These are phyloP conservation scores for Leptopilina drosophilae DNA, from an alignment of 2,888 invertebrate species.

Conservation along the genomic window DNA sequence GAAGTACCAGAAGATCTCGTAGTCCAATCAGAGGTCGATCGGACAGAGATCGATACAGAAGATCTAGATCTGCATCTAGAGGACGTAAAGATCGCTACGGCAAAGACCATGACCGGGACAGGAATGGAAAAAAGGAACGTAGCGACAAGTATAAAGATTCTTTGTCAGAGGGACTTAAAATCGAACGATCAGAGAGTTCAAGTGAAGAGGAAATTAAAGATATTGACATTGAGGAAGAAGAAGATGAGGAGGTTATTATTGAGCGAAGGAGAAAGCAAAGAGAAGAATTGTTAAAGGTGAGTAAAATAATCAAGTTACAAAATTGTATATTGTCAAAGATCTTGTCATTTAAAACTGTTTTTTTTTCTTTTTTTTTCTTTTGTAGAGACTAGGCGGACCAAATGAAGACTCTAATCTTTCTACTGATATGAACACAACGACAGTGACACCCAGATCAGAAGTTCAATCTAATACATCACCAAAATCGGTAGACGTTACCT, in stretches of 20 bases:
- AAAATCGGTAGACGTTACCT: constrained; percentile 66
- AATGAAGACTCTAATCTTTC: constrained; percentile 80
- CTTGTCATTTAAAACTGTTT: constrained; percentile 34
- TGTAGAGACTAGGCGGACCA: constrained; percentile 79
- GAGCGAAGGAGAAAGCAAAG: constrained; percentile 91
- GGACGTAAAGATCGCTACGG: constrained; percentile 54
- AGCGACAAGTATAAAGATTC: constrained; percentile 85
- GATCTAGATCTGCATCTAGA: constrained; percentile 46
- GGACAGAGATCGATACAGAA: constrained; percentile 45
- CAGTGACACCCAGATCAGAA: constrained; percentile 58
- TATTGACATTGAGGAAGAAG: constrained; percentile 89
- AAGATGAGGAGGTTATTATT: constrained; percentile 95
- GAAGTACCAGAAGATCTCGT: constrained; percentile 71
- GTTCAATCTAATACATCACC: constrained; percentile 62
- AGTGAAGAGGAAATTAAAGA: constrained; percentile 84
- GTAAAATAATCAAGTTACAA: not conserved
- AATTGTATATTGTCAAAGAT: not conserved
- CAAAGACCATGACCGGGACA: constrained; percentile 74
- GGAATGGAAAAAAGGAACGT: constrained; percentile 73
- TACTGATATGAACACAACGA: constrained; percentile 65
- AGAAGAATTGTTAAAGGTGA: constrained; percentile 90
- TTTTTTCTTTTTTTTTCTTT: constrained; percentile 24
- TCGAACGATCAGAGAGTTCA: constrained; percentile 82
- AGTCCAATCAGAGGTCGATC: constrained; percentile 62
- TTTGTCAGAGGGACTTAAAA: constrained; percentile 87